Conservation (phyloP, 2,113 vertebrate species). For the Marmota monax region DNA sequence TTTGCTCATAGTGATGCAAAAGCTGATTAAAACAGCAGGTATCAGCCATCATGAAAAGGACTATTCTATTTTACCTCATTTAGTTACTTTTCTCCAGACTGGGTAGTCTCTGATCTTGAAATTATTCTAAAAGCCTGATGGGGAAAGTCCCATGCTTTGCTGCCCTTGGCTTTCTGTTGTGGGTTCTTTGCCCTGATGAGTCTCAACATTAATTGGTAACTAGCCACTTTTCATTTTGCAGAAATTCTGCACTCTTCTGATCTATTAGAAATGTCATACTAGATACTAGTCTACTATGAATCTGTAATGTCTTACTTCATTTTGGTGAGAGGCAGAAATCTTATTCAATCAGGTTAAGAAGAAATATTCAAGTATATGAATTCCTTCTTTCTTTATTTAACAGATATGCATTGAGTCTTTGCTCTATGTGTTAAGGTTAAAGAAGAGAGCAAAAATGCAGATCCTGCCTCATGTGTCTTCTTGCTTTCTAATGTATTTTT, state of each 20-base stretch:
- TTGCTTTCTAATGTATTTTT: background rate
- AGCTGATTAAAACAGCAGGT: no score
- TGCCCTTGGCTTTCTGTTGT: background rate
- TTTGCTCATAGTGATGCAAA: no score
- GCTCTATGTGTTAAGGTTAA: background rate
- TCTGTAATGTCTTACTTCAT: background rate
- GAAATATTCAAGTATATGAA: background rate
- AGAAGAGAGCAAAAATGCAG: background rate
- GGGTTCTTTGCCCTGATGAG: background rate
- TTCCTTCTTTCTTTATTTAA: background rate
- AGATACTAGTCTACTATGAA: background rate
- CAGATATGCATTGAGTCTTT: background rate
- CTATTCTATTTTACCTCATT: background rate
- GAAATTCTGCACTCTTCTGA: background rate
- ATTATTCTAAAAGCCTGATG: background rate
- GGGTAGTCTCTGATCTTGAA: background rate
- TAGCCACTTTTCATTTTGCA: background rate
- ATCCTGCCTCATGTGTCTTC: background rate
- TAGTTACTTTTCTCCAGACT: background rate
- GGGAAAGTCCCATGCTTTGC: background rate
- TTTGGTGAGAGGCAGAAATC: background rate
- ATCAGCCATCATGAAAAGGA: background rate
- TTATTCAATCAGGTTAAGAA: background rate
- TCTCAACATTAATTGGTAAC: background rate
- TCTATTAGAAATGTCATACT: background rate